These are phyloP conservation scores for Tetanocera ferruginea DNA, from an alignment of 2,888 invertebrate genomes.

Conservation along the genomic window DNA sequence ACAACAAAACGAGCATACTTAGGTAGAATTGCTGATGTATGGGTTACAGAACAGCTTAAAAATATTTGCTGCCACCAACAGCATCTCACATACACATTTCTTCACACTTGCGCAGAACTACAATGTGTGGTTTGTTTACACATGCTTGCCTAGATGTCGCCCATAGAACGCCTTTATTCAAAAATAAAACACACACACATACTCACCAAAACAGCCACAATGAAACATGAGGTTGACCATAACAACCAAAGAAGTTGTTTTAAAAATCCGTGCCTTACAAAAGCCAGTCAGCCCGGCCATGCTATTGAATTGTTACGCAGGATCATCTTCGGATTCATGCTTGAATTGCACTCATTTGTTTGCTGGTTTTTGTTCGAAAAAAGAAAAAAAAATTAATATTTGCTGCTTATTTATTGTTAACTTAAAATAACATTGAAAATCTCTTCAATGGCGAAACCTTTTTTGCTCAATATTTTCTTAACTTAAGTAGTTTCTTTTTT, in stretches of 20 bases:
- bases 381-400: no score
- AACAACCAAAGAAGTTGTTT: neutral
- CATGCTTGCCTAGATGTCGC: slow-evolving; percentile 22
- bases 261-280: neutral
- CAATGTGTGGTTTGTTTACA: slow-evolving; percentile 23
- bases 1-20: neutral
- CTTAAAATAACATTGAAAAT: slow-evolving; percentile 18
- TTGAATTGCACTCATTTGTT: slow-evolving; percentile 24
- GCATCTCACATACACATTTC: neutral
- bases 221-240: slow-evolving; percentile 33
- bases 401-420: neutral
- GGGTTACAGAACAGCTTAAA: neutral
- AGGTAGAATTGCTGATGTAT: neutral
- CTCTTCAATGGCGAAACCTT: neutral
- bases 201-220: neutral
- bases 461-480: neutral
- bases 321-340: slow-evolving; percentile 34
- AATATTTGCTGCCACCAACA: neutral
- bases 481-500: neutral
- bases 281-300: neutral
- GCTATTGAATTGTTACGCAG: slow-evolving; percentile 23
- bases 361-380: neutral
- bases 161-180: slow-evolving; percentile 14
- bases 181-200: neutral
- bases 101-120: neutral